Conservation (phyloP, 2,113 vertebrate genomes). For the Poeciliopsis prolifica region DNA sequence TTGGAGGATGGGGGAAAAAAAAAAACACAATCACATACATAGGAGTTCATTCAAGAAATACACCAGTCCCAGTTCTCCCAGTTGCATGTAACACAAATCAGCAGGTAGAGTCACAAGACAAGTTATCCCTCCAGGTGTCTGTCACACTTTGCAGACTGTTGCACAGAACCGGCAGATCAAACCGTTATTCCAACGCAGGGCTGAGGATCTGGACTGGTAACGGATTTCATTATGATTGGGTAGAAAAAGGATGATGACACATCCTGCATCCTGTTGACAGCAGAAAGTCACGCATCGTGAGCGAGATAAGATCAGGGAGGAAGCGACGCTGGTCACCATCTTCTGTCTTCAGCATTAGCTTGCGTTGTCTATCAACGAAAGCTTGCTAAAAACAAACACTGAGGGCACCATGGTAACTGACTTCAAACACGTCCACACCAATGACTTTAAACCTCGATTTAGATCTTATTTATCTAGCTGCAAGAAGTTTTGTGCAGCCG, state of each 20-base stretch:
- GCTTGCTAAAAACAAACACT: background rate
- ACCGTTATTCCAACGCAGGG: background rate
- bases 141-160: no score
- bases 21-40: rapidly evolving
- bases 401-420: background rate
- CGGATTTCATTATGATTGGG: constrained; percentile 36
- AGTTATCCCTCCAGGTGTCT: background rate
- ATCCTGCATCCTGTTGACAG: constrained; percentile 24
- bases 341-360: background rate
- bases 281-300: constrained; percentile 27
- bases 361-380: no score
- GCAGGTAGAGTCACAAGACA: constrained; percentile 22
- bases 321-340: constrained; percentile 27
- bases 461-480: background rate
- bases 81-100: constrained; percentile 3
- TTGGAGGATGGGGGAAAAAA: background rate
- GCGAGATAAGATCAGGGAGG: constrained; percentile 45
- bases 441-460: background rate
- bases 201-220: constrained; percentile 28
- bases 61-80: no score
- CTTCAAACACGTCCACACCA: background rate
- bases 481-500: background rate
- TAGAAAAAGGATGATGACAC: constrained; percentile 5
- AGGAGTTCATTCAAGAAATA: background rate
- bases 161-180: background rate